phyloP scores from a whole-genome alignment of 2,797 vertebrate species.

The Catamblyrhynchus diadema region DNA sequence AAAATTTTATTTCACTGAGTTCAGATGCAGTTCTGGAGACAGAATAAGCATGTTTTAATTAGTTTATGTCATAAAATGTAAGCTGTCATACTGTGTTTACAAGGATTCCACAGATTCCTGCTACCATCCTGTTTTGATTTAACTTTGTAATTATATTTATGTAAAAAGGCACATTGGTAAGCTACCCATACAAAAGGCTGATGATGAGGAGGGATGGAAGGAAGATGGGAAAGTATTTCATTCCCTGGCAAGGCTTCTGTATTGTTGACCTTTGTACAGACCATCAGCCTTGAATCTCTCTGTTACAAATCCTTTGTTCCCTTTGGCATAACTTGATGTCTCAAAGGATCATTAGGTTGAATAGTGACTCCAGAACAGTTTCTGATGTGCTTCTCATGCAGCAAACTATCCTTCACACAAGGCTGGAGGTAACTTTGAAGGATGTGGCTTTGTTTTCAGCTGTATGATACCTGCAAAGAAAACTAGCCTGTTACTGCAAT shows the following conservation, averaged over 20 bases:
- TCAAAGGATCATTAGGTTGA: not conserved
- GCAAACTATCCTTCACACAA: not conserved
- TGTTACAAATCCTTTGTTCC: not conserved
- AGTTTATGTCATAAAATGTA: slow-evolving; percentile 17
- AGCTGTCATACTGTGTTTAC: slow-evolving; percentile 31
- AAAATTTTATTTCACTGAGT: not conserved
- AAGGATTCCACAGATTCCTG: not conserved
- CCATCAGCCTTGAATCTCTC: not conserved
- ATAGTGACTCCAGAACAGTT: not conserved
- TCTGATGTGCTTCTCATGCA: not conserved
- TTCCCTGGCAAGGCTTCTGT: not conserved
- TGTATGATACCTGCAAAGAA: not conserved
- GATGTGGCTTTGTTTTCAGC: not conserved
- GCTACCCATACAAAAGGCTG: not conserved
- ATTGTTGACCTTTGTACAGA: not conserved
- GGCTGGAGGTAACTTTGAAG: not conserved
- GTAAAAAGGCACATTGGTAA: not conserved
- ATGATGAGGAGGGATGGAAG: not conserved
- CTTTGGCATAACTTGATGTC: not conserved
- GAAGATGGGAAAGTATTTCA: not conserved
- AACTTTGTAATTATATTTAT: not conserved
- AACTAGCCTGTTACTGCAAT: not conserved
- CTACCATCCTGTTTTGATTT: slow-evolving; percentile 10
- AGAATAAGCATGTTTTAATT: slow-evolving; percentile 35
- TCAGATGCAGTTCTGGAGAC: not conserved